phyloP scores from a whole-genome alignment of 2,113 vertebrate genomes.

The Paralichthys olivaceus region DNA sequence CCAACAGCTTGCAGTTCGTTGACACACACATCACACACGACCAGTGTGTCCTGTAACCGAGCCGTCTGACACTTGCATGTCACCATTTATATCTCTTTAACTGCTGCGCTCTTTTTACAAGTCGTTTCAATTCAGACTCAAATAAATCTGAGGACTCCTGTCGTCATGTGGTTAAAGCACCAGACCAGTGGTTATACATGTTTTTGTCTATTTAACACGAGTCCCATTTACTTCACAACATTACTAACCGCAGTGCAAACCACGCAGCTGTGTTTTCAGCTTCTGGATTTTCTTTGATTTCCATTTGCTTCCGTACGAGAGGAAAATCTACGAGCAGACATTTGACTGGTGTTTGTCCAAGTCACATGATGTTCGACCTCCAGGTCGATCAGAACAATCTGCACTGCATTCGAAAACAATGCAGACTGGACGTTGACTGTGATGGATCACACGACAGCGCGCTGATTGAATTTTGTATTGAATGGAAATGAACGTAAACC shows the following conservation, averaged over 20 bases:
- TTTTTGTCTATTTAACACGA: constrained; percentile 8
- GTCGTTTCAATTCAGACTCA: background rate
- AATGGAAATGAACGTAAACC: too few species aligned
- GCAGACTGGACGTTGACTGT: too few species aligned
- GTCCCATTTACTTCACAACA: background rate
- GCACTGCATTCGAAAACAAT: background rate
- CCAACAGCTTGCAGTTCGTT: constrained; percentile 21
- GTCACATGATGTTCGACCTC: background rate
- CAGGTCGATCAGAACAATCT: background rate
- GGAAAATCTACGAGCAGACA: background rate
- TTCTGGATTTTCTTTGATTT: background rate
- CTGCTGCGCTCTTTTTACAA: background rate
- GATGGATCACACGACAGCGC: too few species aligned
- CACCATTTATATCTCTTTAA: background rate
- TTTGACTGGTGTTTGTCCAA: background rate
- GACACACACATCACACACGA: constrained; percentile 35
- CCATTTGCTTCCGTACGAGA: background rate
- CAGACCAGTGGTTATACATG: constrained; percentile 2
- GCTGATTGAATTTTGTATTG: too few species aligned
- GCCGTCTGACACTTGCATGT: constrained; percentile 20
- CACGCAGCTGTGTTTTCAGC: background rate
- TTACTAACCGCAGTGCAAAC: background rate
- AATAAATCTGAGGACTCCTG: background rate
- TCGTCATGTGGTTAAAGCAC: background rate
- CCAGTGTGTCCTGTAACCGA: constrained; percentile 36